Base-by-base conservation (phyloP, 1,140 invertebrate species). In the Ostrea denselamellosa region DNA sequence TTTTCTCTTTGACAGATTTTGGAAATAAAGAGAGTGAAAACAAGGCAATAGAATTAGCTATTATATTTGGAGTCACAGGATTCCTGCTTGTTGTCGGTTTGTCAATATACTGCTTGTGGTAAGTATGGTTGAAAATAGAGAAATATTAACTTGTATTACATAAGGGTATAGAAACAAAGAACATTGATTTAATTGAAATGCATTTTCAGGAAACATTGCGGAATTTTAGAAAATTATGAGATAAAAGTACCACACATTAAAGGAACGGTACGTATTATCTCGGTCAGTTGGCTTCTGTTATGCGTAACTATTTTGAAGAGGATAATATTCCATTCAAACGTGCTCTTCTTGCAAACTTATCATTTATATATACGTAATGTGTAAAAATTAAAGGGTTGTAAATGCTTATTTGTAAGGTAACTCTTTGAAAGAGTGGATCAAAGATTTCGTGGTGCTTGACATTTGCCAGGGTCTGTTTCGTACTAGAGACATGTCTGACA, bases 241-340 rank as follows among this genome's bases (percentile, higher is more conserved):
- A 77, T 77, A 34, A 34, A 28, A 77, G 34, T 77, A 77, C 68
- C 68, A 14, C 2, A 77, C 14, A 77, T 77, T 77, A 77, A 17
- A 28, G 17, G 56, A 19, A 62, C 34, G 34, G 34, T 44, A 44
- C 5, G 34, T 44, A 44, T 44, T 44, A 2, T 44, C 34, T 44
- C 34, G 5, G 34, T 44, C n/a, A n/a, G n/a, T n/a, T n/a, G n/a
- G n/a, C 34, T 44, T 44, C 34, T 44, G 1, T 1, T 44, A 44
- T 5, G 34, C 34, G 34, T 44, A 44, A 44, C 5, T 44, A 44
- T 44, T 44, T 44, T 44, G 34, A 44, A 5, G 34, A 44, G 34
- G 1, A 5, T 44, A 44, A 1, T n/a, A n/a, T n/a, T n/a, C n/a
- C n/a, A n/a, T n/a, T n/a, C n/a, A n/a, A n/a, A n/a, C n/a, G n/a